These are phyloP conservation scores for Vanacampus margaritifer DNA, from an alignment of 2,113 vertebrate species.

Conservation along the genomic window DNA sequence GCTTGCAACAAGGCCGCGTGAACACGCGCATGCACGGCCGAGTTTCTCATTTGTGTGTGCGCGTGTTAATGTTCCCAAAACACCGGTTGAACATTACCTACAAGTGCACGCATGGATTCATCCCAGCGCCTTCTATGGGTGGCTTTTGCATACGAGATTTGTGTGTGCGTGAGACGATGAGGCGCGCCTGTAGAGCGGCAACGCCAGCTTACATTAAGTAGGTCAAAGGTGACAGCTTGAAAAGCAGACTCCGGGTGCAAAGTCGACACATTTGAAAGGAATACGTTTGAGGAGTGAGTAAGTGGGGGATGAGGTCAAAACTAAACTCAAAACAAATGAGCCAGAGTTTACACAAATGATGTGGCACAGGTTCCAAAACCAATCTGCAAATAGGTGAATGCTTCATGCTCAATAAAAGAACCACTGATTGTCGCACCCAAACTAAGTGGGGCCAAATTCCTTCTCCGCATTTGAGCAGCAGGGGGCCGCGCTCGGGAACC, in stretches of 20 bases:
- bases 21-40: neutral
- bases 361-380: no score
- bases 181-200: slow-evolving; percentile 2
- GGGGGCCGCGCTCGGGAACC: no score
- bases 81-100: slow-evolving; percentile 2
- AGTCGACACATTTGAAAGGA: neutral
- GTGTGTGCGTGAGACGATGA: neutral
- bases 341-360: no score
- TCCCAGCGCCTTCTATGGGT: neutral
- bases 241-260: no score
- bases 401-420: no score
- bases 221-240: slow-evolving; percentile 62
- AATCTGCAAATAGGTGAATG: no score
- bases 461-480: no score
- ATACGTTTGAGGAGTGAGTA: no score
- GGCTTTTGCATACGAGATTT: neutral
- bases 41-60: neutral
- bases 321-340: no score
- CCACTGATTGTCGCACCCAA: no score
- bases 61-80: neutral
- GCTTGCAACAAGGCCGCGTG: neutral
- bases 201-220: slow-evolving; percentile 35
- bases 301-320: no score
- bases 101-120: neutral
- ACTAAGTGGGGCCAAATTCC: no score